phyloP scores from a whole-genome alignment of 2,113 vertebrate genomes.

The Hydropotes inermis region DNA sequence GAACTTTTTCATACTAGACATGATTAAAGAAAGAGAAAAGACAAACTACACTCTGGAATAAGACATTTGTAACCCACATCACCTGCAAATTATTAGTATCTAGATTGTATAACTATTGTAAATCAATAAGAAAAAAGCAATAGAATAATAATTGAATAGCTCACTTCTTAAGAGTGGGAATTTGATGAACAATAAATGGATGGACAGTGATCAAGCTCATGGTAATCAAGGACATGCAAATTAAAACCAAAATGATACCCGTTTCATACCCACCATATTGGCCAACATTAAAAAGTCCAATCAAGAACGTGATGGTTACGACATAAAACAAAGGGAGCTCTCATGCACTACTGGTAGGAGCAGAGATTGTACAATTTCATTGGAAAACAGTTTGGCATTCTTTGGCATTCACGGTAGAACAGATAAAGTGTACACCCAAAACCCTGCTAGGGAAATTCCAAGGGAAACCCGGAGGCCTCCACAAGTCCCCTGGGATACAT shows the following conservation, averaged over 20 bases:
- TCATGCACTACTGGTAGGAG: not conserved
- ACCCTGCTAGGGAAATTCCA: not conserved
- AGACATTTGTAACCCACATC: not conserved
- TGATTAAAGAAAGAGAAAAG: not conserved
- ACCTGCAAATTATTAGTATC: not conserved
- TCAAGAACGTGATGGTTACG: not conserved
- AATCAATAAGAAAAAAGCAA: not conserved
- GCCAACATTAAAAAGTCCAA: not conserved
- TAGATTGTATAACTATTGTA: not conserved
- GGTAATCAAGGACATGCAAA: not conserved
- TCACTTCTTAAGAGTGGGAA: not conserved
- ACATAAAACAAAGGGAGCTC: accelerated
- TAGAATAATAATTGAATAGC: not conserved
- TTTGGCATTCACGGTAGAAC: not conserved
- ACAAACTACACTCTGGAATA: not conserved
- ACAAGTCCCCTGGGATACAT: not conserved
- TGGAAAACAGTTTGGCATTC: not conserved
- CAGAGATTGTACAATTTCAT: not conserved
- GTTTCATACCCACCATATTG: not conserved
- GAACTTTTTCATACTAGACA: not conserved
- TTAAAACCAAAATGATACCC: not conserved
- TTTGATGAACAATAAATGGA: not conserved
- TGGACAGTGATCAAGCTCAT: too few relatives aligned
- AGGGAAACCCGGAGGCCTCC: not conserved
- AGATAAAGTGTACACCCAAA: not conserved